These are phyloP conservation scores for Heliopora coerulea DNA, from an alignment of 92 coral and sea anemone genomes.

Conservation along the genomic window DNA sequence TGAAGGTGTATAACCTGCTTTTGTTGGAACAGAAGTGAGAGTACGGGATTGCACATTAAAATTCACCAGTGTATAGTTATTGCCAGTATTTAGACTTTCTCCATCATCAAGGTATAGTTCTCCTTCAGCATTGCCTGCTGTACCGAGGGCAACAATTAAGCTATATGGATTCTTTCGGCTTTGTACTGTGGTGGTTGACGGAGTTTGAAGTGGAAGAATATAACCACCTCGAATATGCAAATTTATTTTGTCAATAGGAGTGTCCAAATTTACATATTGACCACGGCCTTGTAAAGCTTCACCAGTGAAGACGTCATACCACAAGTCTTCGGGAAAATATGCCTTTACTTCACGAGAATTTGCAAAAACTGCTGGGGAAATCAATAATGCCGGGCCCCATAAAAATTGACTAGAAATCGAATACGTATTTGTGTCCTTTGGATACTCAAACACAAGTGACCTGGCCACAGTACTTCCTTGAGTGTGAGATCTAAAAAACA, in stretches of 20 bases:
- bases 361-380: conserved; percentile 66
- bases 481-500: conserved; percentile 72
- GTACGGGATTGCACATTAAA: conserved; percentile 22
- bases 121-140: conserved; percentile 61
- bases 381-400: conserved; percentile 70
- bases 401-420: conserved; percentile 63
- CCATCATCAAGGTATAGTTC: conserved; percentile 68
- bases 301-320: conserved; percentile 78
- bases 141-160: conserved; percentile 59
- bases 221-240: conserved; percentile 82
- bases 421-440: conserved; percentile 60
- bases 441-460: conserved; percentile 87
- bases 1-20: conserved; percentile 39
- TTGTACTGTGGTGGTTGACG: conserved; percentile 67
- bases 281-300: conserved; percentile 55
- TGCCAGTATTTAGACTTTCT: conserved; percentile 55
- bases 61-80: not conserved
- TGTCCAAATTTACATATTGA: conserved; percentile 61
- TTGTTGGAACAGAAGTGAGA: conserved; percentile 12
- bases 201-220: conserved; percentile 71
- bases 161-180: conserved; percentile 75
- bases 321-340: conserved; percentile 85
- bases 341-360: conserved; percentile 70
- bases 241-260: conserved; percentile 75
- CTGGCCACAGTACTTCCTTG: conserved; percentile 89